Conservation (phyloP, 2,113 vertebrate genomes). For the Bos taurus region DNA sequence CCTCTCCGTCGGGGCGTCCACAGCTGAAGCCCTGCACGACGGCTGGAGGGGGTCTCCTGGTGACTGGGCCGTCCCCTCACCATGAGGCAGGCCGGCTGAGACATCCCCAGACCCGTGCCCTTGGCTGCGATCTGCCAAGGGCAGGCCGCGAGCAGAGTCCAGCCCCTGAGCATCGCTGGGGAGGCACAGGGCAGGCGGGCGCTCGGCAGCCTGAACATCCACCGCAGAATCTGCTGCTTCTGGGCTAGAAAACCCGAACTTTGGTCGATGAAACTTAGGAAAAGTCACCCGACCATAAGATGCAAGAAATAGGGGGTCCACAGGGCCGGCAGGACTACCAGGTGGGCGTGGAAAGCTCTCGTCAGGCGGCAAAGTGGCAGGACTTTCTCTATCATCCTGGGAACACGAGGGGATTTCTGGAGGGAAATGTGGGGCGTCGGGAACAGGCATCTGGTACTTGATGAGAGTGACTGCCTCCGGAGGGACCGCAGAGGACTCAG, state of each 20-base stretch:
- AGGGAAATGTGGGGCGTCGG: fast-evolving
- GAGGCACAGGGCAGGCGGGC: fast-evolving
- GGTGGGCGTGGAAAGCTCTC: neutral
- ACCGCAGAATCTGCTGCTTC: neutral
- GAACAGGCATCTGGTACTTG: fast-evolving
- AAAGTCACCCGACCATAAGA: constrained; percentile 35
- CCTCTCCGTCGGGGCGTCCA: neutral
- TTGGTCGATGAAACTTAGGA: constrained; percentile 76
- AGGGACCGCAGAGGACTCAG: fast-evolving
- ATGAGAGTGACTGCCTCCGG: fast-evolving
- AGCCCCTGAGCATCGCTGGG: fast-evolving
- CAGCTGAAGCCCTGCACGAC: neutral
- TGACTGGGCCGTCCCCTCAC: neutral
- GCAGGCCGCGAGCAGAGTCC: fast-evolving
- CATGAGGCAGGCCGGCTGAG: fast-evolving
- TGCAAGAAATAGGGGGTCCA: neutral
- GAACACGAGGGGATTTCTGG: fast-evolving
- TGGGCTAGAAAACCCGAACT: constrained; percentile 52
- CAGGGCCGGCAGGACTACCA: neutral
- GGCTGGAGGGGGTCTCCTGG: neutral
- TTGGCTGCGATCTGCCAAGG: fast-evolving
- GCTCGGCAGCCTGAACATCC: fast-evolving
- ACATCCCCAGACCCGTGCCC: fast-evolving
- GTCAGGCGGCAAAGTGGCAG: fast-evolving
- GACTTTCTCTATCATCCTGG: fast-evolving